Evolutionary conservation across 2,113 vertebrate genomes (phyloP).

Genomic region (Macquaria australasica): DNA sequence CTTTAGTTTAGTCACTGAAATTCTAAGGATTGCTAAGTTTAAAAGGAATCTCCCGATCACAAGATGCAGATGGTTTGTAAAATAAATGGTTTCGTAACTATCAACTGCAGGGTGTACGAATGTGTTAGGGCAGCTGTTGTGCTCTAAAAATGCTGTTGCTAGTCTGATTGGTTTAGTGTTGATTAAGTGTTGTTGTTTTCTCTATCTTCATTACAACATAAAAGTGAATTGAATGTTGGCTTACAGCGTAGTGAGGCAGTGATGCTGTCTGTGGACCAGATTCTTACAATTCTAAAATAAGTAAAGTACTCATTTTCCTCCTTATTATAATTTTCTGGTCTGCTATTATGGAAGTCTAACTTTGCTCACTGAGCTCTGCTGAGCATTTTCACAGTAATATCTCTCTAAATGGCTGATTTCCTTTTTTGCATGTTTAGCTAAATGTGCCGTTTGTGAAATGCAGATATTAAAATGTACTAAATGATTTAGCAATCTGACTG

Average conservation of each 20-base stretch:
- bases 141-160: background rate
- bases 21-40: background rate
- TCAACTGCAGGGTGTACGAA: background rate
- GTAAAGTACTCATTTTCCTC: background rate
- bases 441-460: background rate
- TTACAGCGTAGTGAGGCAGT: background rate
- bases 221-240: background rate
- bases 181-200: conserved; percentile 5
- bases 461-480: background rate
- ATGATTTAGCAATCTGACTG: background rate
- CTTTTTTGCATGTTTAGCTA: background rate
- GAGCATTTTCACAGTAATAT: background rate
- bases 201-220: background rate
- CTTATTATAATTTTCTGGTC: background rate
- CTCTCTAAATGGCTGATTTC: background rate
- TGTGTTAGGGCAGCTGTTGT: conserved; percentile 12
- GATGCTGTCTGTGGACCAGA: background rate
- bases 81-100: conserved; percentile 9
- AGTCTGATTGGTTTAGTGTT: background rate
- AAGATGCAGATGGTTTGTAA: conserved; percentile 4
- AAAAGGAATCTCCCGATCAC: background rate
- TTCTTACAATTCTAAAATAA: background rate
- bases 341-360: background rate
- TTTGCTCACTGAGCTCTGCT: background rate
- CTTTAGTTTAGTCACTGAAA: background rate